Evolutionary conservation across 2,888 invertebrate species (phyloP).

Genomic region (Caradrina clavipalpis): DNA sequence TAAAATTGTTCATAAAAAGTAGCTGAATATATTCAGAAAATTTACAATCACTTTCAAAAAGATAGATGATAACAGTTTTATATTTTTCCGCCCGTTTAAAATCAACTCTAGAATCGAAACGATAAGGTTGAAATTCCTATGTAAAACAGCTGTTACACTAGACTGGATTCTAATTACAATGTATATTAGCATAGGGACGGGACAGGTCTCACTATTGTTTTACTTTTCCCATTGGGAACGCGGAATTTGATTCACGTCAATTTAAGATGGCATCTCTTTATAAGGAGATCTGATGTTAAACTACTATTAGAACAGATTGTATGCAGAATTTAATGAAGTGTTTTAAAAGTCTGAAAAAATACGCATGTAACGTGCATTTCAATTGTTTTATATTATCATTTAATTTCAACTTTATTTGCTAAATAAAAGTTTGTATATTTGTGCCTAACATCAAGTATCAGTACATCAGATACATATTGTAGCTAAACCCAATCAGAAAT

Average conservation of each 20-base stretch:
- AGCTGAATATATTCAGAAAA: conserved; percentile 28
- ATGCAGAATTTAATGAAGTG: conserved; percentile 48
- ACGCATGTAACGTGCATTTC: conserved; percentile 22
- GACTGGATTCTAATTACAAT: conserved; percentile 59
- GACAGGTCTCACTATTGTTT: conserved; percentile 66
- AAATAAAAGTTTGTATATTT: background rate
- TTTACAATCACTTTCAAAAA: conserved; percentile 44
- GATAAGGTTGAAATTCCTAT: conserved; percentile 36
- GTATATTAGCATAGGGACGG: conserved; percentile 61
- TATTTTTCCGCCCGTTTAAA: conserved; percentile 16
- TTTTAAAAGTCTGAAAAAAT: conserved; percentile 47
- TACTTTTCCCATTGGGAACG: conserved; percentile 62
- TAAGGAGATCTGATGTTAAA: conserved; percentile 31
- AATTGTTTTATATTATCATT: conserved; percentile 13
- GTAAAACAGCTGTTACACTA: conserved; percentile 43
- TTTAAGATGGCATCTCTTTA: conserved; percentile 59
- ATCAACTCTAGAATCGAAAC: conserved; percentile 4
- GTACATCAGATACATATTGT: background rate
- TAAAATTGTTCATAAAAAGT: conserved; percentile 36
- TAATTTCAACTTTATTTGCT: conserved; percentile 8
- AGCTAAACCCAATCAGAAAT: background rate
- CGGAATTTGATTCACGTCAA: conserved; percentile 61
- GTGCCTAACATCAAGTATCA: background rate
- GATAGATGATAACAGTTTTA: conserved; percentile 40
- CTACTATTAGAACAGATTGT: conserved; percentile 53